Conservation (phyloP, 2,797 vertebrate species). For the Falco cherrug region DNA sequence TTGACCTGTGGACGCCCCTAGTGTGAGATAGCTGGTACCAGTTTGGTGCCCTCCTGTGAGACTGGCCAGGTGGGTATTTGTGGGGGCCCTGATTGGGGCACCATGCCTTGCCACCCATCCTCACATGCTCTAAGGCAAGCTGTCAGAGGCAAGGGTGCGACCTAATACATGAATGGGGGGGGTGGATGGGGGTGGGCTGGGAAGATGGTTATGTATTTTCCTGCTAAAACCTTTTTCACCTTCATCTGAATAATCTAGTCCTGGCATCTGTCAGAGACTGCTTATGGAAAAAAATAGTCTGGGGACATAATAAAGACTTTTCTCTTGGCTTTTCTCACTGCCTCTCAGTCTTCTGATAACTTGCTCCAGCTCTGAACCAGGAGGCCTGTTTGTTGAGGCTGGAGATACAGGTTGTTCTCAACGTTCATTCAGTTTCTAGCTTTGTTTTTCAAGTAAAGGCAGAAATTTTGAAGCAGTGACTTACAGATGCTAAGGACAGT, state of each 20-base stretch:
- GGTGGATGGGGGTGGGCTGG: background rate
- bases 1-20: background rate
- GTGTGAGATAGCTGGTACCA: background rate
- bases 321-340: background rate
- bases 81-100: background rate
- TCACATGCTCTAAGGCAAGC: background rate
- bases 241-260: background rate
- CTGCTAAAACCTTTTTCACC: background rate
- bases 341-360: background rate
- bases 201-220: background rate
- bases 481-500: background rate
- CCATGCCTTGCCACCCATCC: background rate
- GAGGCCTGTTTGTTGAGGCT: background rate
- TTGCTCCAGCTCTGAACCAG: background rate
- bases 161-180: background rate
- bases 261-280: background rate
- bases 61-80: accelerated
- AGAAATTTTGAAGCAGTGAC: background rate
- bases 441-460: background rate
- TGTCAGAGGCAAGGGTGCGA: background rate
- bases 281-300: background rate
- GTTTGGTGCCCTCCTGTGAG: background rate
- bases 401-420: background rate
- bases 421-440: background rate
- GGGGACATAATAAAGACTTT: background rate